phyloP scores from a whole-genome alignment of 2,888 invertebrate species.

The Diloba caeruleocephala region DNA sequence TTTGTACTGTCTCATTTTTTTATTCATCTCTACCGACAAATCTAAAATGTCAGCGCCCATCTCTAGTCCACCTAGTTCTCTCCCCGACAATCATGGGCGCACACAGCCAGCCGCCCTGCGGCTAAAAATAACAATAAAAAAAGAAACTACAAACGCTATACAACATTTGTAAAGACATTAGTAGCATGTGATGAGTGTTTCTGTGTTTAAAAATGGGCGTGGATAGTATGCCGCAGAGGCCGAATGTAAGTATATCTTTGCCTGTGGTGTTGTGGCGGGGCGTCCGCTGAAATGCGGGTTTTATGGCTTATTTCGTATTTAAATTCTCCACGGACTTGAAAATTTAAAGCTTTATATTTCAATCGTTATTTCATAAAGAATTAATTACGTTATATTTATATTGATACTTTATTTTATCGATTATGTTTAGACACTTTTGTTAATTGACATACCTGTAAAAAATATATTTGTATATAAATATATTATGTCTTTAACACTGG shows the following conservation, averaged over 20 bases:
- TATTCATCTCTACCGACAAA: not conserved
- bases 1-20: not conserved
- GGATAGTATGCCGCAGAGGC: conserved; percentile 74
- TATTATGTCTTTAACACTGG: no score
- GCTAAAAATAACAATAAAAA: conserved; percentile 53
- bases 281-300: conserved; percentile 39
- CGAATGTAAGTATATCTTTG: conserved; percentile 65
- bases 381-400: no score
- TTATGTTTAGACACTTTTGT: no score
- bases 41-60: conserved; percentile 45
- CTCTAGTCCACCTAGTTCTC: conserved; percentile 60
- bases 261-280: conserved; percentile 30
- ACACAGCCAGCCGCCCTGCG: conserved; percentile 66
- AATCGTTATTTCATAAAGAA: not conserved
- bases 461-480: no score
- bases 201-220: conserved; percentile 73
- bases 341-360: conserved; percentile 15
- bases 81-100: conserved; percentile 67
- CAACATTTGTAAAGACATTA: conserved; percentile 51
- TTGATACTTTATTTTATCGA: no score
- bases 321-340: conserved; percentile 7
- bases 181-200: conserved; percentile 61
- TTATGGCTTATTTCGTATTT: conserved; percentile 37
- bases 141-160: conserved; percentile 42
- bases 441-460: no score